These are phyloP conservation scores for Cinara cedri DNA, from an alignment of 2,888 invertebrate species.

Conservation along the genomic window DNA sequence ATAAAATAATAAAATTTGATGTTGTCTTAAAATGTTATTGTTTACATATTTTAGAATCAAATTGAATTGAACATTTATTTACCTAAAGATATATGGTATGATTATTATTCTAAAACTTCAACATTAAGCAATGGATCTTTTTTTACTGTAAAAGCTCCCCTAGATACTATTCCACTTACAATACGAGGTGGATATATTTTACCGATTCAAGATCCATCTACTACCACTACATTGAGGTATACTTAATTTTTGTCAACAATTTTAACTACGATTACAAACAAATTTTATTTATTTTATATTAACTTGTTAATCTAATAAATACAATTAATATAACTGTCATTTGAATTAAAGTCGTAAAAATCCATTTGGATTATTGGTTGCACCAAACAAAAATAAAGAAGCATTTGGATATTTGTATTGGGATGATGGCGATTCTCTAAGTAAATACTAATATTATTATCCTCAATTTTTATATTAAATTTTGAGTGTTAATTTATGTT, in stretches of 20 bases:
- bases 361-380: slow-evolving; percentile 72
- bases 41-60: slow-evolving; percentile 32
- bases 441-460: slow-evolving; percentile 63
- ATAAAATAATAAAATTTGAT: too few relatives aligned
- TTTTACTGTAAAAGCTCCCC: slow-evolving; percentile 67
- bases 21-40: not conserved
- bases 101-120: slow-evolving; percentile 66
- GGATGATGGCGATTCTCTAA: slow-evolving; percentile 81
- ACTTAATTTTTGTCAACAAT: not conserved
- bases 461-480: not conserved
- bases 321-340: too few relatives aligned
- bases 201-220: slow-evolving; percentile 71
- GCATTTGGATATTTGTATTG: slow-evolving; percentile 73
- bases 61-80: slow-evolving; percentile 52
- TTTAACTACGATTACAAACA: too few relatives aligned
- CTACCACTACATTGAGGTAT: slow-evolving; percentile 69
- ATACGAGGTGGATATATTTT: slow-evolving; percentile 76
- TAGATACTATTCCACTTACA: slow-evolving; percentile 71
- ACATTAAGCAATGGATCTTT: slow-evolving; percentile 60
- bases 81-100: slow-evolving; percentile 73
- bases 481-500: not conserved
- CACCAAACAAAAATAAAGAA: slow-evolving; percentile 65
- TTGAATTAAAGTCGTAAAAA: slow-evolving; percentile 65
- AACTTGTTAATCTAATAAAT: too few relatives aligned
- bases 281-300: too few relatives aligned